Evolutionary conservation across 2,797 vertebrate genomes (phyloP), one percentile per base, ranked within the genome.

Genomic region (Apogon hyalosoma): DNA sequence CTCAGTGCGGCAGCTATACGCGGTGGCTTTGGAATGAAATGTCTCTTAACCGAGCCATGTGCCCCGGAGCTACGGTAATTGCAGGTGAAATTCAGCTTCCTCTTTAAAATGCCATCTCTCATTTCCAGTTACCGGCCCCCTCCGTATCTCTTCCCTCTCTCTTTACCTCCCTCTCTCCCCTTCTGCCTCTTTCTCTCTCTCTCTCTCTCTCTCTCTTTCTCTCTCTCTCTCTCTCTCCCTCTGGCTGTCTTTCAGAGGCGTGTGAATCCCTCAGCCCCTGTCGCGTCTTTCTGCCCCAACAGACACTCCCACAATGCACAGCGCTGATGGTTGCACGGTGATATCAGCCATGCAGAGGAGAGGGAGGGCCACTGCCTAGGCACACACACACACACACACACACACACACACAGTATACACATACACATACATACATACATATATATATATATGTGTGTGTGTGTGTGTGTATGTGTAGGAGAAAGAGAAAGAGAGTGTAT

Each of bases 71-170:
- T 92, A 94, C 92, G 90, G 92, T 94, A 94, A 94, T 94, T 93
- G 92, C 93, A 94, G 93, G 93, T 94, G 93, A 93, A 94, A 94
- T 93, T 93, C 93, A 90, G 92, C 92, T 92, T 93, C 93, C 92
- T 93, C 91, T 93, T 94, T 94, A 94, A 94, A 94, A 93, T 91
- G 90, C 91, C 92, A 93, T 92, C 92, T 94, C 92, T 94, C 92
- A 93, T 93, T 93, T 93, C 92, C 93, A 93, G 92, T 92, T 90
- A 90, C 87, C 82, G 81, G 82, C 89, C 88, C 88, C 90, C 91
- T 87, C 84, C 57, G 65, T 91, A 90, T 89, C 82, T 77, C 65
- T 77, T 63, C 76, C 79, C 79, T 85, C 80, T 86, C 79, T 83
- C 64, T 68, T 54, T 73, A 71, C 42, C 55, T 55, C 73, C 63